Percentiles rank a stretch among this genome's conserved stretches.
These are phyloP conservation scores for Ptychadena robeensis DNA, from an alignment of 2,797 vertebrate species.

Conservation along the genomic window DNA sequence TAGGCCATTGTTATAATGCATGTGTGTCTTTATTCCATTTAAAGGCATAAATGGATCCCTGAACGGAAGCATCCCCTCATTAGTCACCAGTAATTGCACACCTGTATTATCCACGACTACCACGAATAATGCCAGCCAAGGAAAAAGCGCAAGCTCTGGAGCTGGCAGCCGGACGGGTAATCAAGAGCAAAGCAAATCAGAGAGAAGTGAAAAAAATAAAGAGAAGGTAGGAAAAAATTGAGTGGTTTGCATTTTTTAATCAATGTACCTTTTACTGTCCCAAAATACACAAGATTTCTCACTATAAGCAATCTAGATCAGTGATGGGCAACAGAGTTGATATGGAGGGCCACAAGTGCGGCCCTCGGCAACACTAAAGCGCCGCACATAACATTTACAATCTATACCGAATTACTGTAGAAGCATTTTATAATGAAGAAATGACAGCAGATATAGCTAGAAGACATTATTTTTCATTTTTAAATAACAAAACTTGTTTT, in stretches of 20 bases:
- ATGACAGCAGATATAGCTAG: too few species aligned
- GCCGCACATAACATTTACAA: too few species aligned
- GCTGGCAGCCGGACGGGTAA: slow-evolving; percentile 78
- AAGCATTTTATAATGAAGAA: too few species aligned
- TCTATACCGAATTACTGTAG: too few species aligned
- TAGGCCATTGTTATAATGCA: not conserved
- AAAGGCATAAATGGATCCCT: slow-evolving; percentile 84
- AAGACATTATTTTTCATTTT: too few species aligned
- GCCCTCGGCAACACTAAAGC: too few species aligned
- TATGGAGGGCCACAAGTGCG: too few species aligned
- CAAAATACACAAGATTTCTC: too few species aligned
- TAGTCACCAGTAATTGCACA: slow-evolving; percentile 79
- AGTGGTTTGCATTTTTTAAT: not conserved
- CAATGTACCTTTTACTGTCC: not conserved
- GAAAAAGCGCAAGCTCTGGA: slow-evolving; percentile 75
- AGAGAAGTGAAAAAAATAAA: slow-evolving; percentile 81
- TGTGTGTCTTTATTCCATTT: slow-evolving; percentile 18
- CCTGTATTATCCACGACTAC: slow-evolving; percentile 73
- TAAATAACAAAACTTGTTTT: too few species aligned
- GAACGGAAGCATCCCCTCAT: slow-evolving; percentile 80
- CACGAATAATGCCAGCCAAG: slow-evolving; percentile 73
- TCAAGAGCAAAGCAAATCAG: slow-evolving; percentile 78
- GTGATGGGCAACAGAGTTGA: too few species aligned
- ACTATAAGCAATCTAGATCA: too few species aligned
- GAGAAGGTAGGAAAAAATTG: slow-evolving; percentile 78